Conservation (phyloP, 2,113 vertebrate genomes). For the Willisornis vidua region DNA sequence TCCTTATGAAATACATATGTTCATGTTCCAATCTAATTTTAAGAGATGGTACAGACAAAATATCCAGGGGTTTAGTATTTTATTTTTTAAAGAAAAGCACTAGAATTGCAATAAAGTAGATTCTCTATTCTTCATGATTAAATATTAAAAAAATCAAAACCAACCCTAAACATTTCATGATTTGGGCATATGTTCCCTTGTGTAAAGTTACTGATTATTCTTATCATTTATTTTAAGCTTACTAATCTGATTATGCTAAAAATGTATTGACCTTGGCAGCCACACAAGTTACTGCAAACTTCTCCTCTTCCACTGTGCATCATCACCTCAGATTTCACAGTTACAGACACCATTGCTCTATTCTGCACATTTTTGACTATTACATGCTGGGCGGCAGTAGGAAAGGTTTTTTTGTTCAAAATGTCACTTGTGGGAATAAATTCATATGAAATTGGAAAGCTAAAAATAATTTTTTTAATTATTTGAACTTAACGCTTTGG, state of each 20-base stretch:
- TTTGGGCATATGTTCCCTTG: neutral
- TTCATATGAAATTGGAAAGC: neutral
- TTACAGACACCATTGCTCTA: neutral
- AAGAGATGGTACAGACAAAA: neutral
- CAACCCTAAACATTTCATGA: fast-evolving
- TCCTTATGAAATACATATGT: neutral
- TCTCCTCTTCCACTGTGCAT: neutral
- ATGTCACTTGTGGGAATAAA: neutral
- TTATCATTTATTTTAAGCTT: neutral
- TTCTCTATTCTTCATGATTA: neutral
- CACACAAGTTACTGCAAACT: neutral
- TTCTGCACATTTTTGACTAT: neutral
- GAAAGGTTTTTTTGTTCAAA: neutral
- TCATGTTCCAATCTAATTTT: neutral
- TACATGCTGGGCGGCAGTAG: neutral
- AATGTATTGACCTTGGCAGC: neutral
- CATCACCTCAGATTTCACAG: neutral
- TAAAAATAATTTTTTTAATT: neutral
- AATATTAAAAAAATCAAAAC: neutral
- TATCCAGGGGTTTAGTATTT: neutral
- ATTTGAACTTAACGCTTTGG: neutral
- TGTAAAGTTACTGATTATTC: neutral
- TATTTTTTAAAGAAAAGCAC: neutral
- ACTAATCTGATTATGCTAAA: neutral
- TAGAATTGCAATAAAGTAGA: neutral